These are phyloP conservation scores for Dione vanillae DNA, from an alignment of 2,888 invertebrate genomes.

Conservation along the genomic window DNA sequence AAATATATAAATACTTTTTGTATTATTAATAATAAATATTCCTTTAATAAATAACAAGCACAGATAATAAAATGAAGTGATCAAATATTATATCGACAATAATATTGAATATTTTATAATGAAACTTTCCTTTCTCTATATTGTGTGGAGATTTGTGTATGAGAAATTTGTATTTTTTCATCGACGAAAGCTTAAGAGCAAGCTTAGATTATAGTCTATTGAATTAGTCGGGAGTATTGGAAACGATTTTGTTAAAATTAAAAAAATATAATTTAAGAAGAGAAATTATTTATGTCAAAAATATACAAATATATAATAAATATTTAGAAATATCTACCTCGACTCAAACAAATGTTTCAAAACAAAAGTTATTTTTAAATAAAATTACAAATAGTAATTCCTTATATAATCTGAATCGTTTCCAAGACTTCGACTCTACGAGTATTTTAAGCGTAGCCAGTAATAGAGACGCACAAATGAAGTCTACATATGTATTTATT, in stretches of 20 bases:
- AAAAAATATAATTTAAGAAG: background rate
- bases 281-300: background rate
- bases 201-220: slow-evolving; percentile 57
- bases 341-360: background rate
- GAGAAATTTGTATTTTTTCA: slow-evolving; percentile 64
- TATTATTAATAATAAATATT: slow-evolving; percentile 7
- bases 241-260: slow-evolving; percentile 7
- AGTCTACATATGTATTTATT: slow-evolving; percentile 10
- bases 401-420: slow-evolving; percentile 10
- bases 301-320: background rate
- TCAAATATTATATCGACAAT: slow-evolving; percentile 33
- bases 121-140: slow-evolving; percentile 22
- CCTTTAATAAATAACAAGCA: background rate
- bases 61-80: slow-evolving; percentile 44
- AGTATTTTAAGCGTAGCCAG: slow-evolving; percentile 46
- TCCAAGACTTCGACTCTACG: slow-evolving; percentile 25
- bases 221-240: slow-evolving; percentile 16
- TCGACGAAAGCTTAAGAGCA: slow-evolving; percentile 57
- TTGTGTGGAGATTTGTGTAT: slow-evolving; percentile 34
- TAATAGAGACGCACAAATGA: slow-evolving; percentile 52
- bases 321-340: slow-evolving; percentile 23
- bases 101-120: slow-evolving; percentile 33
- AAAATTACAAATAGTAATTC: background rate
- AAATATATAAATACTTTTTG: slow-evolving; percentile 13
- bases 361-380: slow-evolving; percentile 15